Evolutionary conservation across 1,140 invertebrate species (phyloP), one percentile per base, ranked within the genome.

Genomic region (Lepeophtheirus salmonis): DNA sequence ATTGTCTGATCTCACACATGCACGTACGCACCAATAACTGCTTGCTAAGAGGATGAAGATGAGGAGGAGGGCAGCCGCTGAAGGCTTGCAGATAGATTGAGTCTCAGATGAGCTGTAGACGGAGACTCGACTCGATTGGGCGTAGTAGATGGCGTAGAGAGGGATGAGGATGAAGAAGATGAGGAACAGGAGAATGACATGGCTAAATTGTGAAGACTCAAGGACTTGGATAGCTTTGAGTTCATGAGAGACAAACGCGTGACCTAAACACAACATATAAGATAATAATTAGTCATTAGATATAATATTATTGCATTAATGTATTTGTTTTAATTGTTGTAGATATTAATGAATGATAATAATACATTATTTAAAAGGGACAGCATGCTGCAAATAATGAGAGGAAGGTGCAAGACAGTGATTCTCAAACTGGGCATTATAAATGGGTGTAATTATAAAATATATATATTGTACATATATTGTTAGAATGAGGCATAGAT

Each of bases 201-300:
- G 2, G 57, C 57, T 17, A 59, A 23, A 59, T 59, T 59, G 57
- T 59, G 57, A 26, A 59, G 16, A 50, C 57, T 59, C 2, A 59
- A 16, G 20, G 23, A 41, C 17, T 59, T n/a, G 13, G 57, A 41
- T 41, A 59, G 48, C 41, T 59, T 59, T 16, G 23, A 16, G 22
- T 59, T 59, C 30, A 59, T 30, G 17, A 59, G 22, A 12, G 57
- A 25, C 2, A 59, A 23, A n/a, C 57, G 13, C 14, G 57, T 59
- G 4, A 59, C 57, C 55, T 57, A n/a, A 4, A 57, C 6, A 52
- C 4, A 13, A 20, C 4, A 10, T 10, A 20, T 20, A 18, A 52
- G 4, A 52, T 20, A 6, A 10, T 52, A 13, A 12, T 52, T 52
- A 13, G 12, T 13, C 10, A 20, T 52, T 20, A 52, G 6, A 52